These are phyloP conservation scores for Drosophila equinoxialis DNA, from an alignment of 1,140 invertebrate genomes.

Conservation along the genomic window DNA sequence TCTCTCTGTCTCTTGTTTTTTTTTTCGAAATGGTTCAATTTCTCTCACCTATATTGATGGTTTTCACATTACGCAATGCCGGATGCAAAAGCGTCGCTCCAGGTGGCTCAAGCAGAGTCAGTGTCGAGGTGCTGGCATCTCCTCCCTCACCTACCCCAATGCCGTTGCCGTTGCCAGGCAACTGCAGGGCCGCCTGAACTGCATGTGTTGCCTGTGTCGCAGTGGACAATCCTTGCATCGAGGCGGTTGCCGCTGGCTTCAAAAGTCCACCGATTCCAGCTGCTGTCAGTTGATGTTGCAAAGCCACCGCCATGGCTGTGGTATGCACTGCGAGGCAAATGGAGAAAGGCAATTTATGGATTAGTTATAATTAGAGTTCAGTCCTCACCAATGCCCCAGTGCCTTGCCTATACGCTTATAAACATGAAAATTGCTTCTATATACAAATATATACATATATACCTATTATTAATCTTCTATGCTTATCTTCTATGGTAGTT, in stretches of 20 bases:
- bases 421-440: too few species aligned
- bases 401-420: too few species aligned
- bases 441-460: too few species aligned
- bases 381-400: too few species aligned
- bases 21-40: neutral
- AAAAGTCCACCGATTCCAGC: conserved; percentile 75
- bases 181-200: conserved; percentile 55
- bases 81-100: conserved; percentile 84
- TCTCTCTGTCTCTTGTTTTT: neutral
- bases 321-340: conserved; percentile 66
- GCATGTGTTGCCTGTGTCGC: conserved; percentile 58
- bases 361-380: conserved; percentile 11
- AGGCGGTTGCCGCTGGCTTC: conserved; percentile 66
- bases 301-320: conserved; percentile 78
- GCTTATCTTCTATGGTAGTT: too few species aligned
- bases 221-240: conserved; percentile 59
- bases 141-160: conserved; percentile 8
- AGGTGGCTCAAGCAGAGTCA: conserved; percentile 84
- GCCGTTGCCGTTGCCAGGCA: conserved; percentile 55
- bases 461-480: too few species aligned
- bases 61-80: conserved; percentile 85
- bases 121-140: conserved; percentile 73
- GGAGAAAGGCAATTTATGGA: conserved; percentile 4
- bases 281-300: conserved; percentile 79
- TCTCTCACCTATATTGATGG: conserved; percentile 84